These are phyloP conservation scores for Pseudopipra pipra DNA, from an alignment of 2,113 vertebrate species.

Conservation along the genomic window DNA sequence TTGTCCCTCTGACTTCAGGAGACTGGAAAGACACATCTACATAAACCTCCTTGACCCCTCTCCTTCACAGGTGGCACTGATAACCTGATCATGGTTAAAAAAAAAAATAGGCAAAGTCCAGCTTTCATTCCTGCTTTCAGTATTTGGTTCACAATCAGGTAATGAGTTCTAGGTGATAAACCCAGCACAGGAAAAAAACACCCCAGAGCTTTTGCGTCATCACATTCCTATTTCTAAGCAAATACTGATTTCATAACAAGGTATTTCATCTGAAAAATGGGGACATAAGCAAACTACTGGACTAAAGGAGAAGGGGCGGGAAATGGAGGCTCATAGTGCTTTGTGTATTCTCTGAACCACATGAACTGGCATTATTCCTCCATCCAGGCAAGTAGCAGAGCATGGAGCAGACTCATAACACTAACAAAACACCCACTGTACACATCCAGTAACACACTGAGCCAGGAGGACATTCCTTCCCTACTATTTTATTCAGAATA, in stretches of 20 bases:
- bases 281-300: neutral
- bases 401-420: neutral
- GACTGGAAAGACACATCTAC: neutral
- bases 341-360: neutral
- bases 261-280: neutral
- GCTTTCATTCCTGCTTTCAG: neutral
- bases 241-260: neutral
- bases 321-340: neutral
- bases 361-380: neutral
- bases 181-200: neutral
- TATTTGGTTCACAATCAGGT: neutral
- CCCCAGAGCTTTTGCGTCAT: neutral
- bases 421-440: neutral
- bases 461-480: neutral
- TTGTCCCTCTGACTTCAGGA: neutral
- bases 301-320: neutral
- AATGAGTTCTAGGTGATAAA: neutral
- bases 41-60: neutral
- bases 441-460: neutral
- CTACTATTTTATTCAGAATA: neutral
- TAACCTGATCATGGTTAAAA: neutral
- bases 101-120: neutral
- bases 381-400: neutral
- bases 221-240: neutral
- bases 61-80: neutral